Conservation (phyloP, 2,113 vertebrate species). For the Ptilorrhoa leucosticta region DNA sequence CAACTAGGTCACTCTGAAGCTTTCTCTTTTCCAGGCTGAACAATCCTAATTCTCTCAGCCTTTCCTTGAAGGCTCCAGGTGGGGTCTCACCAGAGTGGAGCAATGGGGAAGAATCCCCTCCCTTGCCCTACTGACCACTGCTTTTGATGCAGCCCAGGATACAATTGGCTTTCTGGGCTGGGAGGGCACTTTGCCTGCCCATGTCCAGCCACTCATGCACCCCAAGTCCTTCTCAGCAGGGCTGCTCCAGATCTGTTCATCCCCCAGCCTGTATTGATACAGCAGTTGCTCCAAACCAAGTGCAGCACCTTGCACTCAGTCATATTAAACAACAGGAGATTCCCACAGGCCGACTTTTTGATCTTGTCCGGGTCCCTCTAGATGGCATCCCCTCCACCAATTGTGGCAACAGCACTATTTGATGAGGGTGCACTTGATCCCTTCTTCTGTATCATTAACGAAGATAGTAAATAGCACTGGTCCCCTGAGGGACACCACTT, state of each 20-base stretch:
- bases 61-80: background rate
- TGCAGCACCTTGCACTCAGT: background rate
- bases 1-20: background rate
- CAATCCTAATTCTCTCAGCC: background rate
- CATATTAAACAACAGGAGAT: background rate
- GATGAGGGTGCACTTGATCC: background rate
- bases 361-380: background rate
- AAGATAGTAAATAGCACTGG: background rate
- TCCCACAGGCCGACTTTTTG: rapidly evolving
- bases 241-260: background rate
- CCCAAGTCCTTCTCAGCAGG: background rate
- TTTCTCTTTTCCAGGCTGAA: background rate
- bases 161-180: background rate
- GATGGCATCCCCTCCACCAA: background rate
- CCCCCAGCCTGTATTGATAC: background rate
- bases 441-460: background rate
- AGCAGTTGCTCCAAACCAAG: rapidly evolving
- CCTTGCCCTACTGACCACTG: background rate
- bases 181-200: background rate
- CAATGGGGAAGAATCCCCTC: background rate
- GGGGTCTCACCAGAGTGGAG: background rate
- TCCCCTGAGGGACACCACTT: background rate
- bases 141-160: background rate
- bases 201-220: background rate
- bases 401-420: background rate